Percentiles rank a stretch among this genome's conserved stretches.
Evolutionary conservation across 2,797 vertebrate genomes (phyloP).

Genomic region (Brachyrhaphis roseni): DNA sequence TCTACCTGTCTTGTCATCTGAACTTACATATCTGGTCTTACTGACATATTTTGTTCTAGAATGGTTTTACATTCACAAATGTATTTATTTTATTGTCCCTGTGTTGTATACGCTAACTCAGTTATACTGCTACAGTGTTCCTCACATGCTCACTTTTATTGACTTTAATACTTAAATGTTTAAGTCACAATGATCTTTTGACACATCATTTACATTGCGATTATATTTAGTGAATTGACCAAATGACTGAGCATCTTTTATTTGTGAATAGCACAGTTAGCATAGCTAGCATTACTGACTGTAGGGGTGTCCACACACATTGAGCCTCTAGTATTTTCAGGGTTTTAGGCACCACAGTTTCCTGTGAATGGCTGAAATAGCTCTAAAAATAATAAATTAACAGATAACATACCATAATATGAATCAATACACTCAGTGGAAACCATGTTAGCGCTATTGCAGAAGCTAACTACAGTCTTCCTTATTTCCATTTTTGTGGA

Average conservation of each 20-base stretch:
- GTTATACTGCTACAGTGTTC: not conserved
- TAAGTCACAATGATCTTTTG: not conserved
- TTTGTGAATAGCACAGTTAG: not conserved
- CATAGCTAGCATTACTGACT: not conserved
- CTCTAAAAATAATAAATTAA: not conserved
- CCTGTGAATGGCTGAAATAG: not conserved
- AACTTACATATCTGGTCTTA: not conserved
- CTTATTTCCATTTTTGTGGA: not conserved
- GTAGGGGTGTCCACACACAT: too few relatives aligned
- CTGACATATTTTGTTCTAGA: not conserved
- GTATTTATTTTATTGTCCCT: not conserved
- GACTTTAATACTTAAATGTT: not conserved
- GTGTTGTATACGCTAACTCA: not conserved
- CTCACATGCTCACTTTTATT: not conserved
- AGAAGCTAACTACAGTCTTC: conserved; percentile 1
- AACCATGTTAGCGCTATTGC: not conserved
- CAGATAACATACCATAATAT: not conserved
- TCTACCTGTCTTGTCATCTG: not conserved
- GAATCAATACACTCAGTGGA: not conserved
- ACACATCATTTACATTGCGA: not conserved
- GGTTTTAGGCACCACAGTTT: too few relatives aligned
- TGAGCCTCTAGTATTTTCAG: too few relatives aligned
- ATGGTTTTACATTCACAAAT: not conserved
- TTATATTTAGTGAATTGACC: not conserved
- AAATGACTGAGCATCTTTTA: not conserved